A percentile compares a stretch with the other conserved stretches of the same genome.
Conservation (phyloP, 1,140 invertebrate species). For the Hyles euphorbiae region DNA sequence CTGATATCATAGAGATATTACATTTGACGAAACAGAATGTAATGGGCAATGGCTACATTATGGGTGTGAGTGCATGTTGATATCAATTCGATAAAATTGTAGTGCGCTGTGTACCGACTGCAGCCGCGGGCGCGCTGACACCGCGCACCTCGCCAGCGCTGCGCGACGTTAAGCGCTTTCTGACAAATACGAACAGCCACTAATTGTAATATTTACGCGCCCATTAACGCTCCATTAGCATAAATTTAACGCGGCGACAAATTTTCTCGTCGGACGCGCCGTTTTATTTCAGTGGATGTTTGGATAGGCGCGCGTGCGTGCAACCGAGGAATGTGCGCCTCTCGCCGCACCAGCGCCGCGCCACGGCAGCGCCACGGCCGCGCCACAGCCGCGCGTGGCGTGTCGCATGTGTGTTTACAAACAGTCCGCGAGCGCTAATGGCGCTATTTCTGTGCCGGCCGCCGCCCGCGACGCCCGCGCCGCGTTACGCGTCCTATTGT, state of each 20-base stretch:
- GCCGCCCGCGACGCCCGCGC: slow-evolving; percentile 11
- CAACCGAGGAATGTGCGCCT: slow-evolving; percentile 21
- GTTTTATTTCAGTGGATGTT: slow-evolving; percentile 24
- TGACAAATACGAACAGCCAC: slow-evolving; percentile 13
- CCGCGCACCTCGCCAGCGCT: not conserved
- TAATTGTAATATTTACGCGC: slow-evolving; percentile 39
- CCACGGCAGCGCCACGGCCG: slow-evolving; percentile 13
- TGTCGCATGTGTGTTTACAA: slow-evolving; percentile 36
- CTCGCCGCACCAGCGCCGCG: slow-evolving; percentile 7
- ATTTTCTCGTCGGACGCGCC: slow-evolving; percentile 16
- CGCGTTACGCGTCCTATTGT: slow-evolving; percentile 16
- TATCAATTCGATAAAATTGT: no score
- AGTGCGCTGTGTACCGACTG: no score
- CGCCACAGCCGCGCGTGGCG: slow-evolving; percentile 14
- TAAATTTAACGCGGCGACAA: slow-evolving; percentile 37
- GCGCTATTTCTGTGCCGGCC: slow-evolving; percentile 25
- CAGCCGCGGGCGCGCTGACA: no score
- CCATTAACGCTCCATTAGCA: slow-evolving; percentile 48
- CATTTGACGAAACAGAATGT: no score
- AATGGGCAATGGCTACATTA: no score
- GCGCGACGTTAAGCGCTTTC: not conserved
- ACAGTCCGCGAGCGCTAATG: slow-evolving; percentile 37
- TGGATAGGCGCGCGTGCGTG: slow-evolving; percentile 20
- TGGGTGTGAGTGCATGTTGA: no score
- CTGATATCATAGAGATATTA: no score